Conservation (phyloP, 2,797 vertebrate genomes). For the Alauda arvensis region DNA sequence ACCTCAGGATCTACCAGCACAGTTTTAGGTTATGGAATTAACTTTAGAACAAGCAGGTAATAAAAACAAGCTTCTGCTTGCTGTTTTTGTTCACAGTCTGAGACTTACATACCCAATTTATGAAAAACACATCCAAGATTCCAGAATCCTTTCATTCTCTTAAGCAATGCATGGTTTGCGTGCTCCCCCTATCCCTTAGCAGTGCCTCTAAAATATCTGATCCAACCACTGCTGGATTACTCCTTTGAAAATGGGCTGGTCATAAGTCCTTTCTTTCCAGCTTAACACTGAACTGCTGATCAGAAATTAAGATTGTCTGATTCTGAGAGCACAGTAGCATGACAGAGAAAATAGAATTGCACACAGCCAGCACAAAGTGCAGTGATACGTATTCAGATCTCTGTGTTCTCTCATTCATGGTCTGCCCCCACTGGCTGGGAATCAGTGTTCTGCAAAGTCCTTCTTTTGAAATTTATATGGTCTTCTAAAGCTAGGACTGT, state of each 20-base stretch:
- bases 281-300: constrained; percentile 52
- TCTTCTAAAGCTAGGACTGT: not conserved
- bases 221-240: constrained; percentile 18
- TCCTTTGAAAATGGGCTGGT: constrained; percentile 17
- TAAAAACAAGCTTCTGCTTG: not conserved
- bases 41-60: not conserved
- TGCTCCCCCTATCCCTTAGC: not conserved
- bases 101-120: not conserved
- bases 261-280: constrained; percentile 18
- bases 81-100: not conserved
- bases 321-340: constrained; percentile 2
- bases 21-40: not conserved
- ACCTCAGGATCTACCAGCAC: not conserved
- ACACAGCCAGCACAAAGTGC: not conserved
- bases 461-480: not conserved
- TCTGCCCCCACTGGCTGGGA: not conserved
- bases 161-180: not conserved
- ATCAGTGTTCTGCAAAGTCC: not conserved
- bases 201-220: not conserved
- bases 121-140: not conserved
- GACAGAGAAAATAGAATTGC: not conserved
- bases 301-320: constrained; percentile 48
- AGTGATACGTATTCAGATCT: not conserved
- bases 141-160: not conserved
- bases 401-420: not conserved